Percentiles rank a stretch among this genome's conserved stretches.
Evolutionary conservation across 2,888 invertebrate species (phyloP).

Genomic region (Gasteruption jaculator): DNA sequence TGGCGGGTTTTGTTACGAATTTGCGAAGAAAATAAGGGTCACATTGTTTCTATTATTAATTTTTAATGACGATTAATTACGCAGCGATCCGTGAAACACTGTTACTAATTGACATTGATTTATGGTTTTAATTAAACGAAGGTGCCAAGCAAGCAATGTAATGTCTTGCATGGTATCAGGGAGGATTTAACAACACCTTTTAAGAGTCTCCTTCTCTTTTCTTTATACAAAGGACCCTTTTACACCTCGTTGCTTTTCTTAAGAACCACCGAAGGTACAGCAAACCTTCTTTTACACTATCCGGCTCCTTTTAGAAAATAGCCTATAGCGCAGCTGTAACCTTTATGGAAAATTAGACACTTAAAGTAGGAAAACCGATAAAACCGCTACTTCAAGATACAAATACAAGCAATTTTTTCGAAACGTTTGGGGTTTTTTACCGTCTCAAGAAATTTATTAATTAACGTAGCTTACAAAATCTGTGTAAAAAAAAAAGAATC

Average conservation of each 20-base stretch:
- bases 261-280: too few species aligned
- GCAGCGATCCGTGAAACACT: conserved; percentile 13
- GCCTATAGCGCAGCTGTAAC: conserved; percentile 27
- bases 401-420: too few species aligned
- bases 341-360: too few species aligned
- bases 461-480: too few species aligned
- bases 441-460: too few species aligned
- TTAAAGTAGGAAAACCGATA: too few species aligned
- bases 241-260: conserved; percentile 13
- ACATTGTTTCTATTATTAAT: conserved; percentile 48
- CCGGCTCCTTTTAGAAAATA: conserved; percentile 31
- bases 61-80: conserved; percentile 48
- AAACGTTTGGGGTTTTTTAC: too few species aligned
- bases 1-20: too few species aligned
- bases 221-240: conserved; percentile 5
- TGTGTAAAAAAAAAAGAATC: too few species aligned
- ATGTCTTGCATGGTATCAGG: conserved; percentile 38
- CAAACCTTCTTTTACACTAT: too few species aligned
- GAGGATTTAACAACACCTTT: conserved; percentile 45
- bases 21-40: too few species aligned
- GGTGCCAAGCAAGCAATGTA: conserved; percentile 34
- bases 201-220: conserved; percentile 27
- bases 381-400: too few species aligned
- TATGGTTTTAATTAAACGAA: conserved; percentile 50
- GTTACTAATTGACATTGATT: conserved; percentile 50